Conservation (phyloP, 2,888 invertebrate genomes). For the Gymnoscelis rufifasciata region DNA sequence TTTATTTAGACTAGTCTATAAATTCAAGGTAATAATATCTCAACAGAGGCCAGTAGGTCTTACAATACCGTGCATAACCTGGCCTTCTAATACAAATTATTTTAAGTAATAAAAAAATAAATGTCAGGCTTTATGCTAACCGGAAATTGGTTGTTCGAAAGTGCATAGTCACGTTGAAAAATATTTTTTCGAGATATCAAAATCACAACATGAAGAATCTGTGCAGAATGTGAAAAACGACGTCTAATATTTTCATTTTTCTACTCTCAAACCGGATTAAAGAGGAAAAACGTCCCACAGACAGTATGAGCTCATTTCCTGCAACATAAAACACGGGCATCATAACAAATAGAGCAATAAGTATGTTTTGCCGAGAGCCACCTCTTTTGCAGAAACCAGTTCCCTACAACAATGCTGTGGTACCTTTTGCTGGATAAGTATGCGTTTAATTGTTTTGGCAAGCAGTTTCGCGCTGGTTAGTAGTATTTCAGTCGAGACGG, state of each 20-base stretch:
- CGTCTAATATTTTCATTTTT: conserved; percentile 35
- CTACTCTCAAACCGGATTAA: conserved; percentile 43
- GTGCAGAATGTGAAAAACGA: conserved; percentile 29
- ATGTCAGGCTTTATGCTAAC: no score
- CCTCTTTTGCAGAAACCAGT: conserved; percentile 59
- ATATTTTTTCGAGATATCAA: conserved; percentile 25
- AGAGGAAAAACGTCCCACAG: conserved; percentile 44
- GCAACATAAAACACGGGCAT: conserved; percentile 52
- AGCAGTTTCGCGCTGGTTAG: conserved; percentile 4
- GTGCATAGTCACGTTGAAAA: conserved; percentile 21
- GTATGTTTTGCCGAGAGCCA: conserved; percentile 44
- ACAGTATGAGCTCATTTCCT: conserved; percentile 56
- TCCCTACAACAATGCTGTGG: conserved; percentile 50
- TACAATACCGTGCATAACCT: no score
- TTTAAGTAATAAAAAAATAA: no score
- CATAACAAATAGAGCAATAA: conserved; percentile 62
- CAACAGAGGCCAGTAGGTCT: no score
- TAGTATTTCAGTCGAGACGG: conserved; percentile 1
- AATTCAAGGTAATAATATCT: conserved; percentile 19
- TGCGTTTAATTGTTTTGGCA: conserved; percentile 12
- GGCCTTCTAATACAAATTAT: no score
- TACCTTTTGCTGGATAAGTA: conserved; percentile 25
- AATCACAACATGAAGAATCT: conserved; percentile 20
- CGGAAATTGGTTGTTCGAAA: not conserved
- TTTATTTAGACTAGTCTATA: conserved; percentile 36